A percentile compares a stretch with the other conserved stretches of the same genome.
These are phyloP conservation scores for Lapara coniferarum DNA, from an alignment of 2,888 invertebrate genomes.

Conservation along the genomic window DNA sequence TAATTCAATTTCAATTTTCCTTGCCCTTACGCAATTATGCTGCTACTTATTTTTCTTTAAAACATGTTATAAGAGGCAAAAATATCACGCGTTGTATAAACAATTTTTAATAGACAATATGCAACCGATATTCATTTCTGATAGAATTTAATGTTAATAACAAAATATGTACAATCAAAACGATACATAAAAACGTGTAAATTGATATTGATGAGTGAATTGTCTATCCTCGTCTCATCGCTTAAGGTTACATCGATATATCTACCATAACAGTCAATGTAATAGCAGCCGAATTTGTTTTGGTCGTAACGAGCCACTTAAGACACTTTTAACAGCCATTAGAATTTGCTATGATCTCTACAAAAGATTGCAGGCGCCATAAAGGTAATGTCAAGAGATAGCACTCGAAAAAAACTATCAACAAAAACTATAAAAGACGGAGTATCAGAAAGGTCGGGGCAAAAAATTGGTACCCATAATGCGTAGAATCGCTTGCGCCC, in stretches of 20 bases:
- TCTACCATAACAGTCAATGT: constrained; percentile 52
- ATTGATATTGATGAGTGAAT: constrained; percentile 30
- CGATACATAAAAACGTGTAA: constrained; percentile 7
- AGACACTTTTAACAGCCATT: constrained; percentile 70
- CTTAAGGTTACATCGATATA: constrained; percentile 45
- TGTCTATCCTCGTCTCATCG: constrained; percentile 33
- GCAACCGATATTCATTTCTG: neutral
- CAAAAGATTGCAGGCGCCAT: constrained; percentile 71
- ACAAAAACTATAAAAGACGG: constrained; percentile 74
- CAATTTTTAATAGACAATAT: neutral
- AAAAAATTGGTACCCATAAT: constrained; percentile 65
- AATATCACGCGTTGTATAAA: neutral
- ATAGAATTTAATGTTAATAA: neutral
- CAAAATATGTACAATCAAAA: neutral
- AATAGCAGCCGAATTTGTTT: constrained; percentile 69
- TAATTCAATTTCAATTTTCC: constrained; percentile 10
- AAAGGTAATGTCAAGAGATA: constrained; percentile 77
- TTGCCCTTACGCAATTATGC: neutral
- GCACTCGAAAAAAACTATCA: constrained; percentile 73
- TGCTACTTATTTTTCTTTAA: neutral
- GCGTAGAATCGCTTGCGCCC: constrained; percentile 66
- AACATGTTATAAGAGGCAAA: neutral
- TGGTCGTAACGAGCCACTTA: constrained; percentile 60
- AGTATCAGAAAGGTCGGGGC: constrained; percentile 71
- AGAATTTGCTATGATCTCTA: constrained; percentile 75